Evolutionary conservation across 2,888 invertebrate genomes (phyloP), one percentile per base, ranked within the genome.

Genomic region (Hyposoter didymator): DNA sequence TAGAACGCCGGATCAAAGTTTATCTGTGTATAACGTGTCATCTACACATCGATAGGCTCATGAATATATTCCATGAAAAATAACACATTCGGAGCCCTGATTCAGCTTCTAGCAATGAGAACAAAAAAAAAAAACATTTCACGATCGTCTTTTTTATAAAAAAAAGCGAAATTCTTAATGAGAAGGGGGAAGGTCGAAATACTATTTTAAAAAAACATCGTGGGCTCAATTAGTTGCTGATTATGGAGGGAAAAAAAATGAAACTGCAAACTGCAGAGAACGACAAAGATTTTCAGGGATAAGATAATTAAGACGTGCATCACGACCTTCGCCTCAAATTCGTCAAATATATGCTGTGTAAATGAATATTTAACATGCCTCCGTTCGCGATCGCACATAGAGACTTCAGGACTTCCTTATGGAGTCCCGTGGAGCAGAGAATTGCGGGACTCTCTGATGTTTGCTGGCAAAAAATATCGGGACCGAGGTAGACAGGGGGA

Each of bases 301-400:
- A 39, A 84, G 91, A 91, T 93, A 92, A 93, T 93, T 93, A 92
- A 93, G 90, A 88, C 92, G 90, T 93, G 89, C 87, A 81, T 85
- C 86, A 85, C 85, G 88, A 85, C 85, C 81, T 85, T 88, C 66
- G 70, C 62, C 70, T 35, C 78, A 76, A 82, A 85, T 87, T 84
- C 84, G 52, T 84, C 72, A 80, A 64, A 79, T 78, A 80, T 70
- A 85, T 59, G 35, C 49, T 62, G 84, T 84, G 62, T 73, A 55
- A 66, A 69, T 52, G 52, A 70, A 66, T 81, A 67, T 55, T 78
- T 59, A 52, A 67, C 73, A 59, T 66, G 52, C 66, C 66, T 81
- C 0, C 43, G 4, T 59, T 10, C 39, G 32, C 43, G 43, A 49
- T 39, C 8, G 55, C 22, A 22, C 43, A 89, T 84, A 88, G 84